A percentile compares a stretch with the other conserved stretches of the same genome.
phyloP scores from a whole-genome alignment of 2,113 vertebrate species.

The Leucopsar rothschildi region DNA sequence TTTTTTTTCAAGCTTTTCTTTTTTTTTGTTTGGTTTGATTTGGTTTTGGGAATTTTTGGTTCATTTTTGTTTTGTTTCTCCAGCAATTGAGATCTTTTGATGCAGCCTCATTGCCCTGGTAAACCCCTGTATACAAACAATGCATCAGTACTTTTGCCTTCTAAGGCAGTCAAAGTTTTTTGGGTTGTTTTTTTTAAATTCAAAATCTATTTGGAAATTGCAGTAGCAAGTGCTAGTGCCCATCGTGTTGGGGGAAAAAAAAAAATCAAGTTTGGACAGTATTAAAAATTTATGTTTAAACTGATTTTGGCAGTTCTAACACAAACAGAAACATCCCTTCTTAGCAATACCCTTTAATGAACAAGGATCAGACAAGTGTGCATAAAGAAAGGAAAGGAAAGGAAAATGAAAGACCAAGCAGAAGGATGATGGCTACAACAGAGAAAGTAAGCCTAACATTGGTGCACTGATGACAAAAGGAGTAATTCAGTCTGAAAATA shows the following conservation, averaged over 20 bases:
- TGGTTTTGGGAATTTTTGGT: neutral
- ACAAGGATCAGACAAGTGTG: constrained; percentile 92
- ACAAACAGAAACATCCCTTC: constrained; percentile 88
- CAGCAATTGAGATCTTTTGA: constrained; percentile 39
- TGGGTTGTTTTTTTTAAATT: neutral
- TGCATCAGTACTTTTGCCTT: constrained; percentile 78
- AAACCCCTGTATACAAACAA: constrained; percentile 66
- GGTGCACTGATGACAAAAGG: constrained; percentile 99
- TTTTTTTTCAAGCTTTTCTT: neutral
- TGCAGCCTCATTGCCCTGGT: constrained; percentile 63
- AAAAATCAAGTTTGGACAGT: constrained; percentile 80
- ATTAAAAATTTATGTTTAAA: constrained; percentile 77
- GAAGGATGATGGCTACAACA: constrained; percentile 99
- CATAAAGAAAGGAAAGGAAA: constrained; percentile 90
- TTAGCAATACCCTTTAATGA: constrained; percentile 93
- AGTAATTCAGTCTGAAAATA: constrained; percentile 99
- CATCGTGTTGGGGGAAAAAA: constrained; percentile 33
- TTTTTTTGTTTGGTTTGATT: neutral
- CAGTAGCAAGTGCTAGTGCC: constrained; percentile 82
- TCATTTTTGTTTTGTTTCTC: neutral
- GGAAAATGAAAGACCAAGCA: constrained; percentile 96
- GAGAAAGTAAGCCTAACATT: constrained; percentile 97
- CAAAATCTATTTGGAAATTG: constrained; percentile 69
- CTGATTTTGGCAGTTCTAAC: constrained; percentile 77
- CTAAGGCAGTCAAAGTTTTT: constrained; percentile 77